Evolutionary conservation across 2,888 invertebrate genomes (phyloP).

Genomic region (Patella ulyssiponensis): DNA sequence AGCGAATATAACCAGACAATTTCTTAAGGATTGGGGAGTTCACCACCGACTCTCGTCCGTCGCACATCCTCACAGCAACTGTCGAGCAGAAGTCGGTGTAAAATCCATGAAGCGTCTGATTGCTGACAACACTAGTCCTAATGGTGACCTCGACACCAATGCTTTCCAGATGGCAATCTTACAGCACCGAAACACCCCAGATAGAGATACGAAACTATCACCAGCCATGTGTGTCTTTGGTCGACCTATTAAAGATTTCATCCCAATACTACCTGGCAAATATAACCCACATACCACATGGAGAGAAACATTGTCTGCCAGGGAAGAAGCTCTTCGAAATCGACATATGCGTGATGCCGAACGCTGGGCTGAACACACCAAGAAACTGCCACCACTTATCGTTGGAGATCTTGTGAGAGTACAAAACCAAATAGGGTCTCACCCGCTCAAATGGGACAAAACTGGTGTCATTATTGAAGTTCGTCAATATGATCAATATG

Average conservation of each 20-base stretch:
- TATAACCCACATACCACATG: conserved; percentile 43
- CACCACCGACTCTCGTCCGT: conserved; percentile 50
- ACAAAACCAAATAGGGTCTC: conserved; percentile 45
- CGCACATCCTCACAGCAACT: conserved; percentile 50
- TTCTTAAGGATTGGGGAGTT: conserved; percentile 43
- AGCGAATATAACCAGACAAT: conserved; percentile 23
- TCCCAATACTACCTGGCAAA: conserved; percentile 39
- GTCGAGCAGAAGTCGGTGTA: conserved; percentile 47
- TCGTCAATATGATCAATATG: conserved; percentile 31
- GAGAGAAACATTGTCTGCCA: conserved; percentile 29
- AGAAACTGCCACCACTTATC: conserved; percentile 35
- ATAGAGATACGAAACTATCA: conserved; percentile 44
- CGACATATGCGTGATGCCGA: conserved; percentile 41
- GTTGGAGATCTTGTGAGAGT: conserved; percentile 43
- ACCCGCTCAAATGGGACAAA: conserved; percentile 51
- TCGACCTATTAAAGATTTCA: conserved; percentile 43
- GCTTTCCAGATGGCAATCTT: conserved; percentile 43
- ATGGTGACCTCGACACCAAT: conserved; percentile 46
- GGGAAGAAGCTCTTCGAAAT: conserved; percentile 45
- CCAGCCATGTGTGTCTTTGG: conserved; percentile 49
- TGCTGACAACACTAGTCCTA: conserved; percentile 41
- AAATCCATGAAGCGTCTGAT: conserved; percentile 50
- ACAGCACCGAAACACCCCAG: conserved; percentile 49
- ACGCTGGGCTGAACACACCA: conserved; percentile 41
- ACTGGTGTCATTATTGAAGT: conserved; percentile 46